Base-by-base conservation (phyloP, 2,888 invertebrate genomes). In the Nomada goodeniana region DNA sequence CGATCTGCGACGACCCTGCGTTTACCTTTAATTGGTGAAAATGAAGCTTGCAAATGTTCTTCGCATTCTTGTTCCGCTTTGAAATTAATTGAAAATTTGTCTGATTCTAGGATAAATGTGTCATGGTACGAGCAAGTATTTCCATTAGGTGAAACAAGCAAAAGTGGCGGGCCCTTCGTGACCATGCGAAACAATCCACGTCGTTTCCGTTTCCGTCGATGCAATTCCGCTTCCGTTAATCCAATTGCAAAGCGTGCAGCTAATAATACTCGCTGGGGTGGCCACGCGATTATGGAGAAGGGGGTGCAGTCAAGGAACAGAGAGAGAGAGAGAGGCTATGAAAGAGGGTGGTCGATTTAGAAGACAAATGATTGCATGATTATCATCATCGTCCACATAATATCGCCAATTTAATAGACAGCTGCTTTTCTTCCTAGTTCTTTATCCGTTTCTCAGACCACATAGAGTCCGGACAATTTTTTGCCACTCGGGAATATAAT, bases 201-300 rank as follows among this genome's bases (percentile, higher is more conserved):
- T 73, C 64, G 80, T 84, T 88, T 85, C 81, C 89, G 83, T 85
- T 90, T 90, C 86, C 90, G 87, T 86, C 84, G 86, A 87, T 88
- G 86, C 82, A 84, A 86, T 89, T 86, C 83, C 81, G 85, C 78
- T 90, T 90, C 88, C 90, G 91, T 86, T 91, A 88, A 90, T 91
- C 83, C 89, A 74, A 76, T 85, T 82, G 79, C 83, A 79, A 76
- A 87, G 90, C 90, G 91, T 91, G 91, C 91, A 90, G 91, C 83
- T 91, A 91, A 91, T 91, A 90, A 91, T 90, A 89, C 87, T 75
- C 77, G 76, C 80, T 83, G 82, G 82, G 85, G 84, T 71, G 81
- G 82, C 84, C 90, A 90, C 88, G 90, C 89, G 88, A 90, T 90
- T 87, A 88, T 36, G 2, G 59, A 72, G 82, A 67, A 82, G 72